Evolutionary conservation across 2,888 invertebrate species (phyloP).

Genomic region (Elegia similella): DNA sequence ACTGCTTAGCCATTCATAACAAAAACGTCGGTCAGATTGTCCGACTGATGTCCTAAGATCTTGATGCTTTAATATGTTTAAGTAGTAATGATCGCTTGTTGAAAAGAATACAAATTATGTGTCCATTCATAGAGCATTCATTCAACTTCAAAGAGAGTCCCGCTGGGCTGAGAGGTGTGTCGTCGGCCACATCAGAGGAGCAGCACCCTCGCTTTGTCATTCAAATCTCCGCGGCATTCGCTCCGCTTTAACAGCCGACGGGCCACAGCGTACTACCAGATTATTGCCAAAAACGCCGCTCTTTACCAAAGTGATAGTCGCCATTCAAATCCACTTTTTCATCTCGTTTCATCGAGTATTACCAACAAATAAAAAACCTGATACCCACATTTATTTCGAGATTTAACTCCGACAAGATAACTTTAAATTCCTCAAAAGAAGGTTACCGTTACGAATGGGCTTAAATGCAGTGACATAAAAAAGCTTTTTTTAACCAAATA

Average conservation of each 20-base stretch:
- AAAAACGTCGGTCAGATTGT: too few species aligned
- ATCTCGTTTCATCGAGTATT: constrained; percentile 6
- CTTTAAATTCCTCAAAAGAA: constrained; percentile 63
- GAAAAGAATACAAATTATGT: background rate
- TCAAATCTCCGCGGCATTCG: constrained; percentile 40
- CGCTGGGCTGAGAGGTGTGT: constrained; percentile 30
- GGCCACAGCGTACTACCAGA: constrained; percentile 38
- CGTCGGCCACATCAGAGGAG: constrained; percentile 34
- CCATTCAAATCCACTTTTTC: constrained; percentile 9
- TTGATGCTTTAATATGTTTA: background rate
- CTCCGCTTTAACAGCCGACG: constrained; percentile 39
- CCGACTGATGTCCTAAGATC: background rate
- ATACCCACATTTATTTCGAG: constrained; percentile 35
- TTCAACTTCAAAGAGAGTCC: constrained; percentile 2
- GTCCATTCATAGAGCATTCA: background rate
- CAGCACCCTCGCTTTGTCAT: constrained; percentile 46
- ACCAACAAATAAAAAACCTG: constrained; percentile 43
- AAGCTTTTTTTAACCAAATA: constrained; percentile 63
- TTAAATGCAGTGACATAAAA: constrained; percentile 71
- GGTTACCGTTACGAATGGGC: constrained; percentile 78
- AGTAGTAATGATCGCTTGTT: background rate
- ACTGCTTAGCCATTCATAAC: too few species aligned
- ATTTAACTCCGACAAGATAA: constrained; percentile 59
- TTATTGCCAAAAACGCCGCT: constrained; percentile 40
- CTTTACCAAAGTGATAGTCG: constrained; percentile 28